Base-by-base conservation (phyloP, 2,888 invertebrate species). In the Heliconius ethilla region DNA sequence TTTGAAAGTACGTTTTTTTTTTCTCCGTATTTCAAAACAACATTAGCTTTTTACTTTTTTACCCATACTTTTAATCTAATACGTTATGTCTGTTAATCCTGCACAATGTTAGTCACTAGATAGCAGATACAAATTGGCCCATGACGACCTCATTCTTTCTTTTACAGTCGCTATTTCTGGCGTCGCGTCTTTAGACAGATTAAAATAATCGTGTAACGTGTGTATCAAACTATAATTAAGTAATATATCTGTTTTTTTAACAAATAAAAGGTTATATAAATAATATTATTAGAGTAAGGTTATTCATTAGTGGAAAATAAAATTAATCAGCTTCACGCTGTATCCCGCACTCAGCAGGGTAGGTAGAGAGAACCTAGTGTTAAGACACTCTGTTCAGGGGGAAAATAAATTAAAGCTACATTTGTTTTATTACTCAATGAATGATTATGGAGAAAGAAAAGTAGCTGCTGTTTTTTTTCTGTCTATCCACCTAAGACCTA, bases 141-240 rank as follows among this genome's bases (percentile, higher is more conserved):
- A 73, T 78, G 82, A 81, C 81, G 83, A 80, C 83, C 83, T 82
- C 82, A 83, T 82, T 83, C 82, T 82, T 78, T 78, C 81, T 81
- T 82, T 79, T 78, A 79, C 79, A 33, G 79, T 65, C 75, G 78
- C 81, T 83, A 83, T 83, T 83, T 83, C 77, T 75, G 77, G 77
- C 82, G 75, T 65, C 75, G 78, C 81, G 80, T 72, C 78, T 74
- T 77, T 77, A 77, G 51, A 73, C 73, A 69, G 63, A 79, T 76
- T 74, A 76, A 79, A 75, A 77, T 70, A 75, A 65, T 80, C 73
- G 45, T 55, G 76, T 73, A 75, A 62, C 63, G 72, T 79, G 76
- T 62, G 72, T 73, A 74, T 73, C 45, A n/a, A 63, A 79, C 62
- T 78, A 78, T 78, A 79, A 77, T 79, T 73, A 80, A 55, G 74